phyloP scores from a whole-genome alignment of 2,888 invertebrate genomes.

The Apantesis nais region DNA sequence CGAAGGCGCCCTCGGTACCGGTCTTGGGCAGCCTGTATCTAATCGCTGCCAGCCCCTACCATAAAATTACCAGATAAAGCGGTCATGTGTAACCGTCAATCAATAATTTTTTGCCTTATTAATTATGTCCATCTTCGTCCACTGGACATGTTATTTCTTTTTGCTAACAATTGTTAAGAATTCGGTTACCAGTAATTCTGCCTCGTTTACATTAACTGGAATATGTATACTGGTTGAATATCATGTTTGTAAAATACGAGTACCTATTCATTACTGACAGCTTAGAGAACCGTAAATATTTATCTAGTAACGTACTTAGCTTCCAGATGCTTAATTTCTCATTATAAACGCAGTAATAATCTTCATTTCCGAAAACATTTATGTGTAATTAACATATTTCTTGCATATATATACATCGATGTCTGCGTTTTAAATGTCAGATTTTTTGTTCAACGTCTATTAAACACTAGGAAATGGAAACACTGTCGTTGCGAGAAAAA shows the following conservation, averaged over 20 bases:
- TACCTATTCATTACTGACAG: background rate
- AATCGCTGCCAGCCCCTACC: no score
- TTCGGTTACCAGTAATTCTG: no score
- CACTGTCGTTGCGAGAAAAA: conserved; percentile 59
- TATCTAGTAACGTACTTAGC: conserved; percentile 2
- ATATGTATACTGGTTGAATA: background rate
- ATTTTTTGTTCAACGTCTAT: conserved; percentile 40
- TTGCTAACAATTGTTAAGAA: no score
- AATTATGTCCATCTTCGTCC: no score
- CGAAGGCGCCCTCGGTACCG: no score
- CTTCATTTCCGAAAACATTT: conserved; percentile 42
- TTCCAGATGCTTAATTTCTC: background rate
- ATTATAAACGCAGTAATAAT: conserved; percentile 17
- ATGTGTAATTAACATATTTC: conserved; percentile 25
- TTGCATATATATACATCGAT: conserved; percentile 26
- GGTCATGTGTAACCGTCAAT: no score
- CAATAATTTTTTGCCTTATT: no score
- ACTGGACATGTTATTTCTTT: no score
- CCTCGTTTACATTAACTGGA: no score
- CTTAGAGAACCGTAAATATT: background rate
- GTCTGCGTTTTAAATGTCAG: conserved; percentile 41
- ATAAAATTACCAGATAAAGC: no score
- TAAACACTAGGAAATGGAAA: conserved; percentile 54
- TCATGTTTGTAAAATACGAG: background rate
- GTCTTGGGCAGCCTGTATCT: no score